Conservation (phyloP, 2,113 vertebrate species). For the Nycticebus coucang region DNA sequence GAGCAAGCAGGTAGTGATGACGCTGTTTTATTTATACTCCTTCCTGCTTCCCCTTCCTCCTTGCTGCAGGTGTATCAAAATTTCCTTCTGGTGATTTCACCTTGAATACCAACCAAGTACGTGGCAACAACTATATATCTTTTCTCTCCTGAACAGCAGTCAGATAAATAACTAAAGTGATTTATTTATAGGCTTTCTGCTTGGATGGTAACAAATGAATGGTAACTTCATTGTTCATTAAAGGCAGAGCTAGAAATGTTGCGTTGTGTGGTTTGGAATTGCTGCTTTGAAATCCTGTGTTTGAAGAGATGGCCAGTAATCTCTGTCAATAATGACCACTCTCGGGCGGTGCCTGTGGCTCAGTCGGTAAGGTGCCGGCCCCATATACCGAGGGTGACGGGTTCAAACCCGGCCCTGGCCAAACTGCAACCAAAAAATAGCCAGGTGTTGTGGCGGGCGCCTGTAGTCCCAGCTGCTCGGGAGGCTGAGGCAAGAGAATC, state of each 20-base stretch:
- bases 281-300: not conserved
- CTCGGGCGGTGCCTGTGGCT: too few relatives aligned
- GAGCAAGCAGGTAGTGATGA: not conserved
- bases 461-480: too few relatives aligned
- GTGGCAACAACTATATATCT: not conserved
- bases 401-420: too few relatives aligned
- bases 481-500: too few relatives aligned
- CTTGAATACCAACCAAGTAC: not conserved
- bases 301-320: not conserved
- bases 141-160: not conserved
- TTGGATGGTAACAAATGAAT: not conserved
- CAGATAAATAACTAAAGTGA: slow-evolving; percentile 58
- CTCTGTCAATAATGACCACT: not conserved
- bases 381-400: too few relatives aligned
- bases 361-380: too few relatives aligned
- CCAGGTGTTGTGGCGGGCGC: too few relatives aligned
- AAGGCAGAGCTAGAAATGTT: slow-evolving; percentile 22
- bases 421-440: too few relatives aligned
- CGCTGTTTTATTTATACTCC: not conserved
- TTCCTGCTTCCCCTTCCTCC: not conserved
- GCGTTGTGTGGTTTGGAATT: not conserved
- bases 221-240: too few relatives aligned
- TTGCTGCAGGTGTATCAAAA: not conserved
- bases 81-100: not conserved
- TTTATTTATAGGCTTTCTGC: not conserved